phyloP scores from a whole-genome alignment of 2,888 invertebrate species.

The Patella caerulea region DNA sequence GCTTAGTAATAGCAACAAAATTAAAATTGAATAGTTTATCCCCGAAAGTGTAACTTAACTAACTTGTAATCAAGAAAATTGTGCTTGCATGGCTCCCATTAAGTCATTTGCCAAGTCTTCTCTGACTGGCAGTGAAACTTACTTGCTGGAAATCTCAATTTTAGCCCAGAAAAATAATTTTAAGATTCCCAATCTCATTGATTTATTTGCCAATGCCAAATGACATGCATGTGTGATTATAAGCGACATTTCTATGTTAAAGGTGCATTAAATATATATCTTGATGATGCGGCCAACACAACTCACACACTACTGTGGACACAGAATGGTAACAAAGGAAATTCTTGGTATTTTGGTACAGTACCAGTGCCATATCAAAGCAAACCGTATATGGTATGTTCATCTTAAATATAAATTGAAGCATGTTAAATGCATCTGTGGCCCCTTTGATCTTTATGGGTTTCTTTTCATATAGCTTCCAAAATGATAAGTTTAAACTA shows the following conservation, averaged over 20 bases:
- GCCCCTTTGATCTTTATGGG: background rate
- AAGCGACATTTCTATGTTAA: slow-evolving; percentile 10
- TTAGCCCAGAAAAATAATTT: too few species aligned
- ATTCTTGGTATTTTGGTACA: slow-evolving; percentile 59
- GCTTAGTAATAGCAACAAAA: too few species aligned
- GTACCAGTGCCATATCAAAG: slow-evolving; percentile 44
- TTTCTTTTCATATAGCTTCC: too few species aligned
- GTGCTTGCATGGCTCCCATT: too few species aligned
- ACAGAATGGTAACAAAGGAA: slow-evolving; percentile 54
- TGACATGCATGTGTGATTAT: background rate
- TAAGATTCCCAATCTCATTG: background rate
- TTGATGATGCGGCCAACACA: slow-evolving; percentile 34
- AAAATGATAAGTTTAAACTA: too few species aligned
- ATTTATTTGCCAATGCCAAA: background rate
- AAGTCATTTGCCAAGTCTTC: too few species aligned
- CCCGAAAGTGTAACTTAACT: too few species aligned
- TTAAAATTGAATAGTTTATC: too few species aligned
- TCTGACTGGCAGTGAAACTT: too few species aligned
- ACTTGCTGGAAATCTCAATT: too few species aligned
- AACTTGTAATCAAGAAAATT: too few species aligned
- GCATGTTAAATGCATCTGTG: background rate
- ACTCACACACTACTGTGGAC: slow-evolving; percentile 32
- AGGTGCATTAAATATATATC: slow-evolving; percentile 58
- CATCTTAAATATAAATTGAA: too few species aligned
- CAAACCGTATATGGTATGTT: slow-evolving; percentile 39